Evolutionary conservation across 2,888 invertebrate genomes (phyloP).

Genomic region (Apeira syringaria): DNA sequence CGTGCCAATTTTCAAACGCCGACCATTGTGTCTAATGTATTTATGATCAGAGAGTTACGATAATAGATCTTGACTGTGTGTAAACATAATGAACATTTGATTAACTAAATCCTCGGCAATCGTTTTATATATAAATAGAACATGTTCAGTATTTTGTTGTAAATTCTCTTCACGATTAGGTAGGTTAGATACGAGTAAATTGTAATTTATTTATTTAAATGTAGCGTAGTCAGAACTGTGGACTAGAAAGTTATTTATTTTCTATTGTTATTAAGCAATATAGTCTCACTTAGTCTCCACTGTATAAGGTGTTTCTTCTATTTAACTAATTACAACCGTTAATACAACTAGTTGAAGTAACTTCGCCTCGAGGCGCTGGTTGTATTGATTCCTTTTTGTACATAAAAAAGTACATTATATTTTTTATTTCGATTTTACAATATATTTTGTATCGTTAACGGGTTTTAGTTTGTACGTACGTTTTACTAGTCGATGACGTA

Average conservation of each 20-base stretch:
- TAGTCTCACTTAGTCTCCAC: slow-evolving; percentile 62
- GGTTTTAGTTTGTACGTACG: slow-evolving; percentile 50
- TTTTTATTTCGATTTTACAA: slow-evolving; percentile 43
- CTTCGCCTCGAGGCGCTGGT: slow-evolving; percentile 35
- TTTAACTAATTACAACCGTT: slow-evolving; percentile 32
- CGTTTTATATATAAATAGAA: slow-evolving; percentile 41
- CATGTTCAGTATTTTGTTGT: slow-evolving; percentile 73
- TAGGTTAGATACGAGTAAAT: slow-evolving; percentile 77
- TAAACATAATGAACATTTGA: slow-evolving; percentile 53
- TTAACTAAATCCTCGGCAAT: slow-evolving; percentile 40
- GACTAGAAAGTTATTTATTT: slow-evolving; percentile 67
- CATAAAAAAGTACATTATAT: slow-evolving; percentile 37
- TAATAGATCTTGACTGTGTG: too few species aligned
- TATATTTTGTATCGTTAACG: slow-evolving; percentile 38
- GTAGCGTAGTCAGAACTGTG: slow-evolving; percentile 61
- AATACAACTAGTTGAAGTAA: slow-evolving; percentile 31
- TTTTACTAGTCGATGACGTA: slow-evolving; percentile 55
- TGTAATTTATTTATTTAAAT: slow-evolving; percentile 78
- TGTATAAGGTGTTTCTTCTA: slow-evolving; percentile 45
- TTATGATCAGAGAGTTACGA: too few species aligned
- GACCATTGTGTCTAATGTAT: too few species aligned
- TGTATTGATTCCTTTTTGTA: slow-evolving; percentile 36
- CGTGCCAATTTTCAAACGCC: too few species aligned
- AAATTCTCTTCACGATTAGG: slow-evolving; percentile 65
- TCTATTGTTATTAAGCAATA: slow-evolving; percentile 57